Percentiles rank a stretch among this genome's conserved stretches.
phyloP scores from a whole-genome alignment of 1,140 invertebrate species.

The Ylistrum balloti region DNA sequence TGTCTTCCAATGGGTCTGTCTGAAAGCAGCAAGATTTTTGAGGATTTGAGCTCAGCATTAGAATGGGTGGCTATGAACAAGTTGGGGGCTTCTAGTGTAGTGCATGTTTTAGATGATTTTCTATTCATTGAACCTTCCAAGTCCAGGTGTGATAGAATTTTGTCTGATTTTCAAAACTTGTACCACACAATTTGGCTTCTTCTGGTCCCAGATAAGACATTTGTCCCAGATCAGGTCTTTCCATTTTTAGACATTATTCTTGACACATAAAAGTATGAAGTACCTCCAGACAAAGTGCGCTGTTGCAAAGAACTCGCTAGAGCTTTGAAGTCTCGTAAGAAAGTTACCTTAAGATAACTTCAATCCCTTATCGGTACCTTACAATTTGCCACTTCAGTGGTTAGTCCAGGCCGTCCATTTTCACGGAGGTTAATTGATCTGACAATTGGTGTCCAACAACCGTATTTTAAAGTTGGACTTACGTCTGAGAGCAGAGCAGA shows the following conservation, averaged over 20 bases:
- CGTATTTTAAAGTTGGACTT: not conserved
- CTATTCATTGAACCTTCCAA: conserved; percentile 42
- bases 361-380: conserved; percentile 46
- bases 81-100: not conserved
- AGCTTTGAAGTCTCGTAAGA: not conserved
- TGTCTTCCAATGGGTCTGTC: conserved; percentile 41
- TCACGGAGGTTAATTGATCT: not conserved
- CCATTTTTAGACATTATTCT: conserved; percentile 45
- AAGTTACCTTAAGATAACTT: not conserved
- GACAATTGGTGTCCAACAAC: not conserved
- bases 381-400: conserved; percentile 40
- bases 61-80: conserved; percentile 30
- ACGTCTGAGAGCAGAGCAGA: not conserved
- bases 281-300: conserved; percentile 42
- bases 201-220: conserved; percentile 45
- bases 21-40: conserved; percentile 41
- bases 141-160: not conserved
- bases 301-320: not conserved
- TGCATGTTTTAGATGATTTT: conserved; percentile 55
- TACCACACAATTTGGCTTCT: conserved; percentile 26
- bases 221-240: conserved; percentile 21
- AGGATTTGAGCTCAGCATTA: conserved; percentile 2
- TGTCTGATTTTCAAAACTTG: not conserved
- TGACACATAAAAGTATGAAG: not conserved
- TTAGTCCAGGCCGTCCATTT: conserved; percentile 42